Percentiles rank a stretch among this genome's conserved stretches.
These are phyloP conservation scores for Aspidapion aeneum DNA, from an alignment of 2,888 invertebrate genomes.

Conservation along the genomic window DNA sequence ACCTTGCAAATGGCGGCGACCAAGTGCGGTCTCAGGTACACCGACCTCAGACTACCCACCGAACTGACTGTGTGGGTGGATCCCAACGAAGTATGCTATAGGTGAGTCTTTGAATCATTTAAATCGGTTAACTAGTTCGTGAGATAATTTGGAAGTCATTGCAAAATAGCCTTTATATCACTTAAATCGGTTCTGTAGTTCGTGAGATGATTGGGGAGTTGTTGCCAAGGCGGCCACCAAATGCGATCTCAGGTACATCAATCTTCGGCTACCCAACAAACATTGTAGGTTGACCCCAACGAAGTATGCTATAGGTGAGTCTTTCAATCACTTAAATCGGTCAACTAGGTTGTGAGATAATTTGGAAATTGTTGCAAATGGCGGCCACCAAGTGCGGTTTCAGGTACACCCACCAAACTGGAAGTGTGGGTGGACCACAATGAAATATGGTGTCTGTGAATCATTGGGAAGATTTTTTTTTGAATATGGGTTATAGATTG, in stretches of 20 bases:
- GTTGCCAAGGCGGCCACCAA: slow-evolving; percentile 62
- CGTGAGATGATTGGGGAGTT: no score
- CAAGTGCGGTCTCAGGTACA: slow-evolving; percentile 59
- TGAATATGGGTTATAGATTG: no score
- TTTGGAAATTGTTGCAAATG: no score
- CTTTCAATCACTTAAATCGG: neutral
- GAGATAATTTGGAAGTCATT: no score
- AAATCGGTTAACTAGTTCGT: neutral
- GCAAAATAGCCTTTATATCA: no score
- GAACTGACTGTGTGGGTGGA: slow-evolving; percentile 78
- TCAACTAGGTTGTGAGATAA: neutral
- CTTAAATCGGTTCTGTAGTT: no score
- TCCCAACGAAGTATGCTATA: slow-evolving; percentile 62
- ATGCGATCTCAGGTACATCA: slow-evolving; percentile 58
- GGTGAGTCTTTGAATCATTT: slow-evolving; percentile 34
- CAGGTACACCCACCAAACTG: slow-evolving; percentile 62
- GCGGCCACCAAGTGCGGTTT: slow-evolving; percentile 64
- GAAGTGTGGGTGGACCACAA: slow-evolving; percentile 76
- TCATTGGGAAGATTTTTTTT: no score
- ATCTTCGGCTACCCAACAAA: slow-evolving; percentile 65
- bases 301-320: slow-evolving; percentile 57
- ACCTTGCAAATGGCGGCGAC: slow-evolving; percentile 62
- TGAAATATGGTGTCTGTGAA: slow-evolving; percentile 57
- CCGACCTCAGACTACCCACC: slow-evolving; percentile 59
- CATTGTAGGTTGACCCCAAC: slow-evolving; percentile 73